Conservation (phyloP, 2,888 invertebrate genomes). For the Drosophila bunnanda region DNA sequence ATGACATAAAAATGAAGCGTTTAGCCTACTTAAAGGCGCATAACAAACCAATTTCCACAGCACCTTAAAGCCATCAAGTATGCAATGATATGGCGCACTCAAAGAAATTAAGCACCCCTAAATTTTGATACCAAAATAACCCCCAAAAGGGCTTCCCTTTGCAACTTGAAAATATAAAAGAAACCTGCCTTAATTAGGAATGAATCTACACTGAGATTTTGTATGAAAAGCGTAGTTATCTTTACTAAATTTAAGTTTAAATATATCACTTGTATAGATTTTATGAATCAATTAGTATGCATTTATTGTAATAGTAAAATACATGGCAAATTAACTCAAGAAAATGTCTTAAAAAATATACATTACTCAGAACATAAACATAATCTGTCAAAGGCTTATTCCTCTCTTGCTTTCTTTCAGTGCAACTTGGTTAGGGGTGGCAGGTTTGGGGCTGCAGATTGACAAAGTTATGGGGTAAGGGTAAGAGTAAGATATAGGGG, state of each 20-base stretch:
- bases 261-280: too few species aligned
- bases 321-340: not conserved
- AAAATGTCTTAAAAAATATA: not conserved
- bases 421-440: not conserved
- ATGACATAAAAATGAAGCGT: constrained; percentile 80
- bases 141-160: not conserved
- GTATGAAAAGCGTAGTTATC: not conserved
- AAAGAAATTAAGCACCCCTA: constrained; percentile 12
- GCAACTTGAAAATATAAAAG: not conserved
- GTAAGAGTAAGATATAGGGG: constrained; percentile 8
- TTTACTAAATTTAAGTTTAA: too few species aligned
- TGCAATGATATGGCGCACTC: constrained; percentile 52
- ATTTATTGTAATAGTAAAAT: not conserved
- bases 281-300: too few species aligned
- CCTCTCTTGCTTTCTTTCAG: not conserved
- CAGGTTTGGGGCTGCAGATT: not conserved
- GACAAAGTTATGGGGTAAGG: not conserved
- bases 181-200: not conserved
- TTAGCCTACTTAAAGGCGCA: constrained; percentile 80
- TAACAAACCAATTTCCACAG: constrained; percentile 72
- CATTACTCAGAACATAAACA: too few species aligned
- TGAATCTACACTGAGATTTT: not conserved
- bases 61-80: constrained; percentile 70
- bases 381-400: too few species aligned
- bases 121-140: not conserved